Base-by-base conservation (phyloP, 2,113 vertebrate genomes). In the Lepidothrix coronata region DNA sequence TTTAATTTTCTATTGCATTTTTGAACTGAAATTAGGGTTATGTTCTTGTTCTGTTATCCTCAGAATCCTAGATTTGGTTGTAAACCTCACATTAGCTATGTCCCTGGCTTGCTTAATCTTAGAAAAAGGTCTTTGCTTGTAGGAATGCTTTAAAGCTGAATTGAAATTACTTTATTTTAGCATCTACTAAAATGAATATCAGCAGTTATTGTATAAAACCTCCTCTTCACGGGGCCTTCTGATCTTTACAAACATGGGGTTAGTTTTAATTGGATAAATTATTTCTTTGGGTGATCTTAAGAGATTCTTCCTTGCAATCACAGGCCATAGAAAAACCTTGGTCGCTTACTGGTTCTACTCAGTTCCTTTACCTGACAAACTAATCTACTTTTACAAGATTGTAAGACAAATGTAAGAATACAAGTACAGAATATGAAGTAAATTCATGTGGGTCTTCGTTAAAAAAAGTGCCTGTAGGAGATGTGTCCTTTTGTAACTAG, bases 1-100 rank as follows among this genome's bases (percentile, higher is more conserved):
- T 89, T 95, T 93, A 67, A 88, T 94, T 86, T 95, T 66, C 67
- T 90, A 3, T 81, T 93, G 65, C 28, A 11, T 86, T 92, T 92
- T 84, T 15, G 65, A 78, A 33, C 75, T 73, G 63, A 90, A 94
- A 58, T 73, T 54, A 79, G 43, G 74, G 12, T 83, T 79, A 11
- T 51, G 14, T 75, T 87, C 74, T 72, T 62, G 54, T 82, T 88
- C 31, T 43, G 25, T 72, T 91, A 51, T 35, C 44, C 46, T 39
- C 65, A 57, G 66, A 85, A 83, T 83, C 44, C 33, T 46, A 66
- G 63, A 28, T 79, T 21, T 67, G 74, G 5, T 73, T 58, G 43
- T 49, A 62, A 55, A 74, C 37, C 14, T 89, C 28, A 11, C 11
- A 7, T 62, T 70, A 62, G 49, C 58, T 58, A 5, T 62, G 41